Conservation (phyloP, 2,888 invertebrate genomes). For the Nematopogon swammerdamellus region DNA sequence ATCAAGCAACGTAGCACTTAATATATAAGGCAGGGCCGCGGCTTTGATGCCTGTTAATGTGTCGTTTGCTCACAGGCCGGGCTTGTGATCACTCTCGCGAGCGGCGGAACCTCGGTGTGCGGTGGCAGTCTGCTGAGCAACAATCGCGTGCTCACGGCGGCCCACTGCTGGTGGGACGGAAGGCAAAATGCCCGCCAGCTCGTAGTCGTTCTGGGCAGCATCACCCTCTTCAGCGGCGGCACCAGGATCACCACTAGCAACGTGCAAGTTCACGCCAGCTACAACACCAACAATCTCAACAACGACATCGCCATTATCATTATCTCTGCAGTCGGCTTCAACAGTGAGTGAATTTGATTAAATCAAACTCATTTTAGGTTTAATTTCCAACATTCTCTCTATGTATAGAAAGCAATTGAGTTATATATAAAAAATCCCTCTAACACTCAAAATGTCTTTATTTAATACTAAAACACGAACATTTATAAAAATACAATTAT, state of each 20-base stretch:
- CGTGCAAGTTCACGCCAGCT: conserved; percentile 2
- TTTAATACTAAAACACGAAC: too few species aligned
- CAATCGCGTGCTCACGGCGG: conserved; percentile 5
- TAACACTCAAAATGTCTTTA: too few species aligned
- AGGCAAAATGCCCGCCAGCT: conserved; percentile 20
- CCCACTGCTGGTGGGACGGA: too few species aligned
- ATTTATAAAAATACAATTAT: too few species aligned
- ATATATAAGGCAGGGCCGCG: too few species aligned
- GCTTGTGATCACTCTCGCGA: conserved; percentile 3
- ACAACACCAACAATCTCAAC: too few species aligned
- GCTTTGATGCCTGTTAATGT: too few species aligned
- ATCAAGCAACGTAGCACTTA: too few species aligned
- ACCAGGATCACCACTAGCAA: conserved; percentile 1
- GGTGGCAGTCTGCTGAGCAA: conserved; percentile 4
- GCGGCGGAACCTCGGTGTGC: conserved; percentile 5
- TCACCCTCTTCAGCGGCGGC: conserved; percentile 4
- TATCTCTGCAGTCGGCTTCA: not conserved
- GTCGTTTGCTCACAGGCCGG: conserved; percentile 20
- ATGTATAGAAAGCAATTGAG: too few species aligned
- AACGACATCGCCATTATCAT: conserved; percentile 4
- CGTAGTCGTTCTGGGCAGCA: conserved; percentile 19
- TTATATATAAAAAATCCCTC: too few species aligned
- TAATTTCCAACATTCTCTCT: too few species aligned
- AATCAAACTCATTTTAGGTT: too few species aligned
- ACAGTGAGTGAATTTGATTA: conserved; percentile 3